A percentile compares a stretch with the other conserved stretches of the same genome.
These are phyloP conservation scores for Bombyx huttoni DNA, from an alignment of 2,888 invertebrate genomes.

Conservation along the genomic window DNA sequence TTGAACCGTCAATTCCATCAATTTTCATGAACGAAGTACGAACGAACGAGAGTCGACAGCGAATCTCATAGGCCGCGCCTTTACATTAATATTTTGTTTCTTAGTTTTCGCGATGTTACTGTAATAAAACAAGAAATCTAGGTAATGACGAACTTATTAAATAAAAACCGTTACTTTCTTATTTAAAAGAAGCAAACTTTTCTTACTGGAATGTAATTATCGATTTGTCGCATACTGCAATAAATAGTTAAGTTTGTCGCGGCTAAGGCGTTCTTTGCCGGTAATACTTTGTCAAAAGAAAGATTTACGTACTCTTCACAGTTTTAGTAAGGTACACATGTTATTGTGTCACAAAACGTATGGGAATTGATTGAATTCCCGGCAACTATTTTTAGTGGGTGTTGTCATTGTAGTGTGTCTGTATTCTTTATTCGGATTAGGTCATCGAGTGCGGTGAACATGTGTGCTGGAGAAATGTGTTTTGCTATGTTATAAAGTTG, in stretches of 20 bases:
- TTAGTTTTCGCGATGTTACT: constrained; percentile 59
- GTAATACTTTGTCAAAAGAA: constrained; percentile 25
- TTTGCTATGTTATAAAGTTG: constrained; percentile 37
- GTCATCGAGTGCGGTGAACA: constrained; percentile 65
- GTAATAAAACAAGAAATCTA: constrained; percentile 44
- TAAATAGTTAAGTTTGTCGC: constrained; percentile 39
- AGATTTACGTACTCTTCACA: constrained; percentile 17
- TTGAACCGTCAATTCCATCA: constrained; percentile 15
- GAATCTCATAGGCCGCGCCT: constrained; percentile 65
- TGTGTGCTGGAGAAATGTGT: constrained; percentile 61
- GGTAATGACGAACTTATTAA: constrained; percentile 32
- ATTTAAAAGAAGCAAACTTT: constrained; percentile 5
- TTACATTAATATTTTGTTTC: constrained; percentile 49
- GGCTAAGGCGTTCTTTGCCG: constrained; percentile 28
- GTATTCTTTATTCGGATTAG: constrained; percentile 62
- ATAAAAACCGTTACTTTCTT: constrained; percentile 2
- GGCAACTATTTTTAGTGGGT: constrained; percentile 75
- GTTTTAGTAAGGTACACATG: constrained; percentile 16
- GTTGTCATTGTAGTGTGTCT: constrained; percentile 58
- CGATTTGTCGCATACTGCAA: constrained; percentile 47
- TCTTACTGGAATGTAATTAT: constrained; percentile 38
- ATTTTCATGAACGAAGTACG: background rate
- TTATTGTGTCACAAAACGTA: constrained; percentile 36
- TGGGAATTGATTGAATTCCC: constrained; percentile 41
- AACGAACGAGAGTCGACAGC: constrained; percentile 48